Evolutionary conservation across 2,797 vertebrate species (phyloP), one percentile per base, ranked within the genome.

Genomic region (Etheostoma perlongum): DNA sequence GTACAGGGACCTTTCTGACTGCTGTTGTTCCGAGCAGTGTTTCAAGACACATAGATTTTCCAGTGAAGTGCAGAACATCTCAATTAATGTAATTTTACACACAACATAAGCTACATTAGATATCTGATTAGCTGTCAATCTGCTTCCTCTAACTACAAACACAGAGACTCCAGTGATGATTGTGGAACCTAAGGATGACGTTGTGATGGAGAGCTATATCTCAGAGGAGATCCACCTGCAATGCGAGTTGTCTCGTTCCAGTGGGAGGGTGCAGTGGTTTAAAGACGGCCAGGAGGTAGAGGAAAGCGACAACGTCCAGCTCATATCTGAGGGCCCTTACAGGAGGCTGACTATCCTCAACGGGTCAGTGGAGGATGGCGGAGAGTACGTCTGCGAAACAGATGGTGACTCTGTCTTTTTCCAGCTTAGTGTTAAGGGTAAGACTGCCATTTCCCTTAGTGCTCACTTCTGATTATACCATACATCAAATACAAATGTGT

Each of bases 351-450:
- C 91, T 65, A 91, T 99, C 69, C 91, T 92, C 15, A 84, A 83
- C 0, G 91, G 94, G n/a, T 89, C 65, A 2, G 79, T 27, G 0
- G 86, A 90, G 0, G 95, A 98, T 0, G 85, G 95, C 0, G 98
- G 97, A 59, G 97, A 98, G 72, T 99, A 97, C 0, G 95, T 98
- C 76, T 99, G 97, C 0, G 96, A 98, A 4, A 96, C 94, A 0
- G 95, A 96, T 0, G 95, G 96, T 0, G 97, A 98, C 83, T 97
- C 97, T 0, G 93, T 97, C 79, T 97, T 96, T 89, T 99, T 97
- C 89, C 96, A 96, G 9, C 85, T 99, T 49, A 94, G 78, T 0
- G 91, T 99, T 63, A 93, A 91, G 94, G 97, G 97, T 97, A 68
- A 69, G 67, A 27, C 9, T 18, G 23, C 21, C 30, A 30, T 13